phyloP scores from a whole-genome alignment of 2,797 vertebrate species.

The Artibeus jamaicensis region DNA sequence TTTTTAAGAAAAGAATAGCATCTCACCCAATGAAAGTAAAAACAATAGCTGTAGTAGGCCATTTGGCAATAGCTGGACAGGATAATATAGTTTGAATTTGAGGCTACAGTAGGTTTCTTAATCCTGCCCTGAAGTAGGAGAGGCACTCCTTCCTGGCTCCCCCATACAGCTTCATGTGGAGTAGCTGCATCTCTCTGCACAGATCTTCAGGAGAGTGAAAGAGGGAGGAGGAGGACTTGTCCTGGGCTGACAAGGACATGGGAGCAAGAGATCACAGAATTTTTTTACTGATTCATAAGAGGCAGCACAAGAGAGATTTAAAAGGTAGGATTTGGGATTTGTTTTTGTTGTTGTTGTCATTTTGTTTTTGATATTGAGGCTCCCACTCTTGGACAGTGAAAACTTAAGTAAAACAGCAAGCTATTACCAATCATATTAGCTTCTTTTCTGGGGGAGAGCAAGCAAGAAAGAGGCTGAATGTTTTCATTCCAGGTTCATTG shows the following conservation, averaged over 20 bases:
- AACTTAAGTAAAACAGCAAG: not conserved
- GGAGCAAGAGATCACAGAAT: not conserved
- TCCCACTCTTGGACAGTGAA: not conserved
- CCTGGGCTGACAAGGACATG: fast-evolving
- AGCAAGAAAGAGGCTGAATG: not conserved
- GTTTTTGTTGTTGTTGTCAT: not conserved
- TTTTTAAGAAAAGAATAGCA: too few species aligned
- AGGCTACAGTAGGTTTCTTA: not conserved
- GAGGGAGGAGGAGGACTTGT: not conserved
- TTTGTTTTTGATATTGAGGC: not conserved
- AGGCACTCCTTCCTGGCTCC: not conserved
- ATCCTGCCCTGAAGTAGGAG: not conserved
- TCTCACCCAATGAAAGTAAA: not conserved
- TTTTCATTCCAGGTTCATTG: not conserved
- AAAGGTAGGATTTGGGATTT: not conserved
- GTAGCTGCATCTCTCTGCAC: not conserved
- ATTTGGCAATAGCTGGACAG: not conserved
- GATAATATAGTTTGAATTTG: not conserved
- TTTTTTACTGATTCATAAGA: not conserved
- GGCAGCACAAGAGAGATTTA: not conserved
- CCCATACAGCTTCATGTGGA: not conserved
- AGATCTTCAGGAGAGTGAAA: not conserved
- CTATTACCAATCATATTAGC: not conserved
- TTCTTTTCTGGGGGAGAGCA: not conserved
- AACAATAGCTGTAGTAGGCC: not conserved